Percentiles rank a stretch among this genome's conserved stretches.
These are phyloP conservation scores for Corvus hawaiiensis DNA, from an alignment of 2,113 vertebrate genomes.

Conservation along the genomic window DNA sequence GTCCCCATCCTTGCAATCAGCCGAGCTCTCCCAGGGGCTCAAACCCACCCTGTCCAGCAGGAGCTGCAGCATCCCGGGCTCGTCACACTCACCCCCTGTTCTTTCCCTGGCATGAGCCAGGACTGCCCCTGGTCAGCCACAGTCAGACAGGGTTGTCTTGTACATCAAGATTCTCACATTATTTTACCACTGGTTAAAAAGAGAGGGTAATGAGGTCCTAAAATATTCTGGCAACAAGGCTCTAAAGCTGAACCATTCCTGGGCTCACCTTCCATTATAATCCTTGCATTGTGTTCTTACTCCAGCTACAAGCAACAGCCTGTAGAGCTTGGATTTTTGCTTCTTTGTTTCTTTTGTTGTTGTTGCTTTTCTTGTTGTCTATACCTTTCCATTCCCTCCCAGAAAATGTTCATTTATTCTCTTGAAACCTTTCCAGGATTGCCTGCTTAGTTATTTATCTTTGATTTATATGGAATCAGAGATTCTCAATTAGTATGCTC, in stretches of 20 bases:
- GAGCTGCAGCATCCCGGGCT: rapidly evolving
- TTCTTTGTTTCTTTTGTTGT: not conserved
- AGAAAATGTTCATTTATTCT: not conserved
- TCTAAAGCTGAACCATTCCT: not conserved
- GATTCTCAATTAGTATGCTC: not conserved
- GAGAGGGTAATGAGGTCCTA: not conserved
- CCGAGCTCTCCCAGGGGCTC: rapidly evolving
- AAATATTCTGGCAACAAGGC: not conserved
- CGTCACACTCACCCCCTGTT: rapidly evolving
- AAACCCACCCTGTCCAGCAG: not conserved
- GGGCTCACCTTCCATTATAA: not conserved
- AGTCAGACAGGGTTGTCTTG: not conserved
- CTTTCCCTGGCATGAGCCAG: not conserved
- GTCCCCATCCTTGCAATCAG: not conserved
- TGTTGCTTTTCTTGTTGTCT: not conserved
- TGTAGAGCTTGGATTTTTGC: not conserved
- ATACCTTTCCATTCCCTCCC: not conserved
- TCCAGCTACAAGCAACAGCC: not conserved
- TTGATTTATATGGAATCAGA: not conserved
- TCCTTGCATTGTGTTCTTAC: not conserved
- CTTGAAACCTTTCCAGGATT: not conserved
- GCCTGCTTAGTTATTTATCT: not conserved
- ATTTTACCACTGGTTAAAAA: not conserved
- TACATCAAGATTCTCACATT: not conserved
- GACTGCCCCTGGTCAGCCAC: not conserved